Base-by-base conservation (phyloP, 1,140 invertebrate genomes). In the Listronotus bonariensis region DNA sequence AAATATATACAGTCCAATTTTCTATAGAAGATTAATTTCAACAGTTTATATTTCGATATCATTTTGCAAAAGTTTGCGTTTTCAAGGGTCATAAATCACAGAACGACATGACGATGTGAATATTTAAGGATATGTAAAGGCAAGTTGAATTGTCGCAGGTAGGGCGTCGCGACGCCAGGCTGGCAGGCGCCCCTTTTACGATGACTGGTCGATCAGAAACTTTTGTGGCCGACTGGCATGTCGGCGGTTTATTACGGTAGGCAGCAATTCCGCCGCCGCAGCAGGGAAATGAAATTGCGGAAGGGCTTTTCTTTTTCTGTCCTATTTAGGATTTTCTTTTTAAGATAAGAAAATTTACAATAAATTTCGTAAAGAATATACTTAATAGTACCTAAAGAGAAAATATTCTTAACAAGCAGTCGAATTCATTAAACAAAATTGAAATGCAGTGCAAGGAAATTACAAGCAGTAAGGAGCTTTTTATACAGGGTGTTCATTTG, bases 121-220 rank as follows among this genome's bases (percentile, higher is more conserved):
- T 59, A 59, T 59, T 59, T 59, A 59, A 54, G 63, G 51, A 49
- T 67, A 67, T 48, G 56, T 52, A 55, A 67, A 67, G 49, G 31
- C 48, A 41, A 54, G 52, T 57, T 46, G 49, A 32, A 54, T 60
- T 67, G 65, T 67, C 57, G 65, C 65, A 67, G 65, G 65, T 67
- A 62, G 52, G 65, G 59, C 65, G 57, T 65, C 53, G 31, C 41
- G 65, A 67, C 65, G 65, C 65, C 65, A 41, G 65, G 58, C 65
- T 62, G 65, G 58, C 65, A 61, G 65, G 20, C 20, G 20, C 20
- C 20, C 20, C 38, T 61, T 61, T 67, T 62, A 67, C 58, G 58
- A 61, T 56, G 41, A 49, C 64, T 52, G 64, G 57, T 60, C 64
- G 64, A 60, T 53, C 49, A 26, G 51, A 26, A 58, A 66, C 46